These are phyloP conservation scores for Zoanthus solanderi DNA, from an alignment of 92 coral and sea anemone species.

Conservation along the genomic window DNA sequence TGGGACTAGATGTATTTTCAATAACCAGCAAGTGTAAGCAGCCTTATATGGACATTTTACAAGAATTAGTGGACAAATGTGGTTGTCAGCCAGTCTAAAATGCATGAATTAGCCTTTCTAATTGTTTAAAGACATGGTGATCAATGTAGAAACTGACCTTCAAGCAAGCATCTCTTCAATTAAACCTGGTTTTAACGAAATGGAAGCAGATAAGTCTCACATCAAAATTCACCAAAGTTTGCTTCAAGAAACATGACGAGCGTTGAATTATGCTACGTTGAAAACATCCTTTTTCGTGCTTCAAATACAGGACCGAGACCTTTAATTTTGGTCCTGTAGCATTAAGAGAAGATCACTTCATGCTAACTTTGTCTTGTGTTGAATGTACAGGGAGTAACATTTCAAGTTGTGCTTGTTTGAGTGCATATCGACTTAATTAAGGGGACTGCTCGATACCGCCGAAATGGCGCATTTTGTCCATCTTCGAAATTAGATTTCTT, in stretches of 20 bases:
- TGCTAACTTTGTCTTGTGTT: neutral
- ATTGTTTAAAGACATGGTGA: too few species aligned
- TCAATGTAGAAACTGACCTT: neutral
- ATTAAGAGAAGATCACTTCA: neutral
- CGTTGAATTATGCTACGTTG: neutral
- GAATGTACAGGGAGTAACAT: neutral
- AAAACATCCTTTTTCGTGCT: constrained; percentile 4
- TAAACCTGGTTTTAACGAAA: constrained; percentile 16
- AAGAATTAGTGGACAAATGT: too few species aligned
- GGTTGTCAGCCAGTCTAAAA: too few species aligned
- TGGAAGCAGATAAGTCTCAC: constrained; percentile 1
- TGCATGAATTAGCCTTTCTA: constrained; percentile 3
- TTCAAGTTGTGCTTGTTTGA: neutral
- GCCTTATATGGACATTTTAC: too few species aligned
- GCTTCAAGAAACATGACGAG: neutral
- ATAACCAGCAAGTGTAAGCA: too few species aligned
- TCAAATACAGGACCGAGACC: neutral
- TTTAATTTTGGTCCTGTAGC: neutral
- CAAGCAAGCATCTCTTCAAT: constrained; percentile 31
- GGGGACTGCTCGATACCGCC: constrained; percentile 9
- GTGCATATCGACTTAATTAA: constrained; percentile 2
- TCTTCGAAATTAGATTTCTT: neutral
- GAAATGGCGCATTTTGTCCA: neutral
- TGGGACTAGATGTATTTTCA: too few species aligned
- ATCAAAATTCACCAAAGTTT: constrained; percentile 7